Percentiles rank a stretch among this genome's conserved stretches.
Evolutionary conservation across 2,888 invertebrate species (phyloP).

Genomic region (Cheilosia variabilis): DNA sequence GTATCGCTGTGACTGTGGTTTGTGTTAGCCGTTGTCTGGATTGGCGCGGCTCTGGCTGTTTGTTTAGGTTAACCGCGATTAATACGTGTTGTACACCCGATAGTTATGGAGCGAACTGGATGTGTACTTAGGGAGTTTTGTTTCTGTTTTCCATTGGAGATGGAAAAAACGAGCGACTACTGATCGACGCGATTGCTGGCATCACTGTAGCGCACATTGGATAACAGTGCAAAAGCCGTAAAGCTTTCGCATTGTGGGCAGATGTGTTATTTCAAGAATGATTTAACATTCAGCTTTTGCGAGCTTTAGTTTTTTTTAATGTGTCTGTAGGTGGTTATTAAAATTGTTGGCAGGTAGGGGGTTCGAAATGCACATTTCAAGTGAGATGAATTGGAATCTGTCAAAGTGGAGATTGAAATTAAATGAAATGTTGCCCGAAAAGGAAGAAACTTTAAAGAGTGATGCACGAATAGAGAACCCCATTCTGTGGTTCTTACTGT

Average conservation of each 20-base stretch:
- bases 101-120: conserved; percentile 1
- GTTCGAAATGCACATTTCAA: neutral
- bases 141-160: conserved; percentile 17
- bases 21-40: neutral
- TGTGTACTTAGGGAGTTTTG: neutral
- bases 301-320: conserved; percentile 3
- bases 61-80: conserved; percentile 53
- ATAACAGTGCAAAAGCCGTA: no score
- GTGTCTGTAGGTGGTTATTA: neutral
- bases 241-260: neutral
- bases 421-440: no score
- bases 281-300: neutral
- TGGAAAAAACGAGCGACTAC: neutral
- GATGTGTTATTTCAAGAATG: conserved; percentile 1
- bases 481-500: no score
- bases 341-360: neutral
- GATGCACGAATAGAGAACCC: no score
- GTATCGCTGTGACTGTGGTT: conserved; percentile 30
- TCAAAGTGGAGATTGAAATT: no score
- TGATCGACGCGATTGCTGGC: conserved; percentile 10
- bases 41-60: conserved; percentile 5
- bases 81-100: conserved; percentile 23
- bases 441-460: no score
- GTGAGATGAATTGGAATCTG: neutral
- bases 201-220: conserved; percentile 4